Conservation (phyloP, 2,888 invertebrate genomes). For the Icerya purchasi region DNA sequence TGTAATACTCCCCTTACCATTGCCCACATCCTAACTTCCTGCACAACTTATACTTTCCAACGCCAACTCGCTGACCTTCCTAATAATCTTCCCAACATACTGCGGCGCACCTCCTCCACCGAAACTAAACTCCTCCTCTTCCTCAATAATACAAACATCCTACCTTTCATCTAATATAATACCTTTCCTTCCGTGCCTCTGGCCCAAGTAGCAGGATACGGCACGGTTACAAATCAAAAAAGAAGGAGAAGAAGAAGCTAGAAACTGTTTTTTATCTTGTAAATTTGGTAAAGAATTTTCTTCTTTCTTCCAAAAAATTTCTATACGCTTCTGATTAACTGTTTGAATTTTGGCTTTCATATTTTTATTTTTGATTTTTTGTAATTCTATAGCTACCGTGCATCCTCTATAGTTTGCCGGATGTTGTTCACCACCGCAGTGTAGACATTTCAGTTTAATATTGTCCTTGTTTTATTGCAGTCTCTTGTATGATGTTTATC, state of each 20-base stretch:
- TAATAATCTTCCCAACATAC: too few relatives aligned
- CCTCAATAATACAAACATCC: too few relatives aligned
- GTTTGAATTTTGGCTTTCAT: neutral
- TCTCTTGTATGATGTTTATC: neutral
- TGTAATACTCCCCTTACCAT: too few relatives aligned
- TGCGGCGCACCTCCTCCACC: too few relatives aligned
- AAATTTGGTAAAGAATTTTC: neutral
- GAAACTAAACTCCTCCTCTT: too few relatives aligned
- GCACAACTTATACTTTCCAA: too few relatives aligned
- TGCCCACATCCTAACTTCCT: too few relatives aligned
- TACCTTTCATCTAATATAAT: too few relatives aligned
- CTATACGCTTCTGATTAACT: neutral
- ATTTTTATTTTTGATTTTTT: neutral
- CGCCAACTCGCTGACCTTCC: too few relatives aligned
- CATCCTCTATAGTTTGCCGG: neutral
- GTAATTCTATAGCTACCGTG: neutral
- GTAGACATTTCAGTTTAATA: neutral
- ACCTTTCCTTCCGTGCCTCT: too few relatives aligned
- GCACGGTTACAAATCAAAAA: too few relatives aligned
- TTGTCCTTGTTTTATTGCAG: neutral
- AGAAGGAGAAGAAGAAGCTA: neutral
- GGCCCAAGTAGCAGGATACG: too few relatives aligned
- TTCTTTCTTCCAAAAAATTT: neutral
- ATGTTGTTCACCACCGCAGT: neutral
- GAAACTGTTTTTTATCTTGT: neutral